Conservation (phyloP, 2,797 vertebrate species). For the Centropyge bicolor region DNA sequence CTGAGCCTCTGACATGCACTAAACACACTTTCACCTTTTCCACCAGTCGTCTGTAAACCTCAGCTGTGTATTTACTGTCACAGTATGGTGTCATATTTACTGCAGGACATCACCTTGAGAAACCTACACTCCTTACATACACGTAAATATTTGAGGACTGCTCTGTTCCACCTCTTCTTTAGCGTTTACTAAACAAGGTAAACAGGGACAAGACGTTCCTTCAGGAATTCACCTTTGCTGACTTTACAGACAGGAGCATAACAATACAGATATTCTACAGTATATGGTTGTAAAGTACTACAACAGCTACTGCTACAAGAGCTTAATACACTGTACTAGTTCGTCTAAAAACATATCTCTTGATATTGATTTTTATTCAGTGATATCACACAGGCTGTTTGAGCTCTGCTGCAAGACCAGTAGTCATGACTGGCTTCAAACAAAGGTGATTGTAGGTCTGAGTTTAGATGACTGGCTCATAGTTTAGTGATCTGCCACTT, state of each 20-base stretch:
- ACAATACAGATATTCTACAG: not conserved
- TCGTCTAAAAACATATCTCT: not conserved
- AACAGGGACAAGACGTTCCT: slow-evolving; percentile 9
- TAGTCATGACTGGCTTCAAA: not conserved
- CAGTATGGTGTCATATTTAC: slow-evolving; percentile 50
- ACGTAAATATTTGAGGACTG: slow-evolving; percentile 50
- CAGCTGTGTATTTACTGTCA: slow-evolving; percentile 32
- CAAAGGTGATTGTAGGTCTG: not conserved
- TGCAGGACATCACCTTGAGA: slow-evolving; percentile 45
- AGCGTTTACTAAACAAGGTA: slow-evolving; percentile 12
- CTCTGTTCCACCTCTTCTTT: slow-evolving; percentile 13
- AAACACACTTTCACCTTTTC: slow-evolving; percentile 2
- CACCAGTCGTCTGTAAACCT: not conserved
- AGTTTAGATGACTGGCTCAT: not conserved
- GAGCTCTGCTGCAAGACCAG: not conserved
- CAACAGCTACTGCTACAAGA: not conserved
- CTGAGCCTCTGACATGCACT: not conserved
- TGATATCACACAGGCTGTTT: not conserved
- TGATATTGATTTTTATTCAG: not conserved
- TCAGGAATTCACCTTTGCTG: not conserved
- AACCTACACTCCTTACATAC: slow-evolving; percentile 8
- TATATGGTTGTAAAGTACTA: not conserved
- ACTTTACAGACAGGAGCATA: not conserved
- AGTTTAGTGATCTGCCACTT: not conserved
- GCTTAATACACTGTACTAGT: too few relatives aligned